Conservation (phyloP, 2,113 vertebrate species). For the Aptenodytes forsteri region DNA sequence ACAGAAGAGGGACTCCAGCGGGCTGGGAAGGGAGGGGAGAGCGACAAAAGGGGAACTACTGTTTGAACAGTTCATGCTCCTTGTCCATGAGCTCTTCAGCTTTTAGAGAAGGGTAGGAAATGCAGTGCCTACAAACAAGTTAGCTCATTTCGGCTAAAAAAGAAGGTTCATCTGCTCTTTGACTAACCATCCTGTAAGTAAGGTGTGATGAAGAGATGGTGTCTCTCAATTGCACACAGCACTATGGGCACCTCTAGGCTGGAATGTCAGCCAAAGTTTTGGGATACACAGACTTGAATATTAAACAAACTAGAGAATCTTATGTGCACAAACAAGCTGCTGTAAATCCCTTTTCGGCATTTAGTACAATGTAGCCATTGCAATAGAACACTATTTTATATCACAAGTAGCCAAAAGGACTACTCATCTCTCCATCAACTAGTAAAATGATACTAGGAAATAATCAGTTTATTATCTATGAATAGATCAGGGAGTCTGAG, state of each 20-base stretch:
- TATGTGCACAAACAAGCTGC: fast-evolving
- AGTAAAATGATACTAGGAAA: neutral
- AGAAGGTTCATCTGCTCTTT: neutral
- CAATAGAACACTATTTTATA: neutral
- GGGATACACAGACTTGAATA: neutral
- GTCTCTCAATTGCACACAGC: neutral
- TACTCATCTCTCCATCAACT: neutral
- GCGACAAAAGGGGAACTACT: neutral
- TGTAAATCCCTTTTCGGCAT: neutral
- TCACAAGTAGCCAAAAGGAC: neutral
- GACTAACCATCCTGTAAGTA: neutral
- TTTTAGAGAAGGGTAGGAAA: neutral
- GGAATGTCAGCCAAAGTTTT: neutral
- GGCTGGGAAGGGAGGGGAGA: neutral
- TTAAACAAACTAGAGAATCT: neutral
- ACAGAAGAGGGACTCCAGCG: neutral
- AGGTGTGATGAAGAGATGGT: neutral
- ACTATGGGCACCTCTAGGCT: neutral
- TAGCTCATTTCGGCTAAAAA: neutral
- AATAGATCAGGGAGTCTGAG: neutral
- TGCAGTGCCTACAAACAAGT: neutral
- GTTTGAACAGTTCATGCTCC: fast-evolving
- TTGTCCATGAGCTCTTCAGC: neutral
- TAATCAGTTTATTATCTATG: neutral
- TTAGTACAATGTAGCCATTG: neutral